Percentiles rank a stretch among this genome's conserved stretches.
These are phyloP conservation scores for Chinchilla lanigera DNA, from an alignment of 2,113 vertebrate species.

Conservation along the genomic window DNA sequence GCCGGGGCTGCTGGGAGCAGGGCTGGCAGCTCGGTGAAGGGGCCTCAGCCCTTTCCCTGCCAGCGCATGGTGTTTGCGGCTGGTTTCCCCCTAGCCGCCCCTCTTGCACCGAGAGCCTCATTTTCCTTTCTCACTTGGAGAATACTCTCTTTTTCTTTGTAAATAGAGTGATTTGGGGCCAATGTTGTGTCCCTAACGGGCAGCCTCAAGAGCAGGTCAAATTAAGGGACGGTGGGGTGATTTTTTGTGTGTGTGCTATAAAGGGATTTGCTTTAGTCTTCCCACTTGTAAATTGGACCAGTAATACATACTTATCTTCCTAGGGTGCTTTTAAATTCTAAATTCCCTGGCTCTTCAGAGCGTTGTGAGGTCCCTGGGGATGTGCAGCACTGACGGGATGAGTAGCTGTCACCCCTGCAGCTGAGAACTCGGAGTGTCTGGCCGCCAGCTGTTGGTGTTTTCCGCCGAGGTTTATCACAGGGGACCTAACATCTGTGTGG, in stretches of 20 bases:
- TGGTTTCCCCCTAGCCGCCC: not conserved
- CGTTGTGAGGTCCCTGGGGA: not conserved
- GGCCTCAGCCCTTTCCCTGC: not conserved
- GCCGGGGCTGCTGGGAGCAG: accelerated
- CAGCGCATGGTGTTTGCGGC: not conserved
- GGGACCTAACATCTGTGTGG: not conserved
- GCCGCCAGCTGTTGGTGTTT: not conserved
- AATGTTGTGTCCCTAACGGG: not conserved
- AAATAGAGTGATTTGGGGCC: not conserved
- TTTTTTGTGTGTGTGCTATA: not conserved
- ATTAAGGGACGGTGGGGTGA: not conserved
- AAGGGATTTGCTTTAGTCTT: not conserved
- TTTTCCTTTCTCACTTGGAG: not conserved
- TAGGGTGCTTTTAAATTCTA: not conserved
- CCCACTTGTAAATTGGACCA: not conserved
- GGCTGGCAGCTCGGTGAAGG: not conserved
- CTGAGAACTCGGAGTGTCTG: not conserved
- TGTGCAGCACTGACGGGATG: not conserved
- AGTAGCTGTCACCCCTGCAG: not conserved
- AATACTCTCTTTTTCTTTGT: not conserved
- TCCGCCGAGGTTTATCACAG: accelerated
- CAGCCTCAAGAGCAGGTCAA: not conserved
- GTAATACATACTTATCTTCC: not conserved
- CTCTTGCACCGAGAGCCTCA: not conserved
- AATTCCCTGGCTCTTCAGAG: not conserved